These are phyloP conservation scores for Epizoanthus stellaris DNA, from an alignment of 92 coral and sea anemone genomes.

Conservation along the genomic window DNA sequence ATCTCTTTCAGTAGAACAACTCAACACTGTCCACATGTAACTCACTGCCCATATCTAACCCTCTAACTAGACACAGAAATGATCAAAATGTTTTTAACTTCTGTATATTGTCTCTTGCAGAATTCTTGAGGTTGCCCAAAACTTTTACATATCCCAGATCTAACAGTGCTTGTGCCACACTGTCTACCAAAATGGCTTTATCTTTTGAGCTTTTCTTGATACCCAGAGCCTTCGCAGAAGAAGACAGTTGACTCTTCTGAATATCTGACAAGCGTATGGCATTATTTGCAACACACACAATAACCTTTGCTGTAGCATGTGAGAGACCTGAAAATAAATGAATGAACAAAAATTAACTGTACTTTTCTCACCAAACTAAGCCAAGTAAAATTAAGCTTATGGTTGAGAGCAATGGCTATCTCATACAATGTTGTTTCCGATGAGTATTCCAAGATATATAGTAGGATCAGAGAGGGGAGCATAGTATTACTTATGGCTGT, in stretches of 20 bases:
- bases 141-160: conserved; percentile 15
- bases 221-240: conserved; percentile 31
- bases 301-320: conserved; percentile 27
- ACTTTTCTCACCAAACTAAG: background rate
- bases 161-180: conserved; percentile 33
- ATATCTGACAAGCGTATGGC: conserved; percentile 27
- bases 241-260: conserved; percentile 20
- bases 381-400: background rate
- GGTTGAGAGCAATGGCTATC: background rate
- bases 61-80: background rate
- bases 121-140: conserved; percentile 19
- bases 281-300: conserved; percentile 37
- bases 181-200: conserved; percentile 9
- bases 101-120: conserved; percentile 30
- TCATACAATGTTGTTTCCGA: no score
- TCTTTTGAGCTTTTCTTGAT: conserved; percentile 10
- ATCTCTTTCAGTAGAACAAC: conserved; percentile 27
- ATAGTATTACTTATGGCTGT: background rate
- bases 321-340: conserved; percentile 31
- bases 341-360: background rate
- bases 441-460: no score
- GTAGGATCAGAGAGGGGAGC: background rate
- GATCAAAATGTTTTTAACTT: conserved; percentile 41
- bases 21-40: background rate
- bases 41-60: background rate